These are phyloP conservation scores for Euplagia quadripunctaria DNA, from an alignment of 2,888 invertebrate species.

Conservation along the genomic window DNA sequence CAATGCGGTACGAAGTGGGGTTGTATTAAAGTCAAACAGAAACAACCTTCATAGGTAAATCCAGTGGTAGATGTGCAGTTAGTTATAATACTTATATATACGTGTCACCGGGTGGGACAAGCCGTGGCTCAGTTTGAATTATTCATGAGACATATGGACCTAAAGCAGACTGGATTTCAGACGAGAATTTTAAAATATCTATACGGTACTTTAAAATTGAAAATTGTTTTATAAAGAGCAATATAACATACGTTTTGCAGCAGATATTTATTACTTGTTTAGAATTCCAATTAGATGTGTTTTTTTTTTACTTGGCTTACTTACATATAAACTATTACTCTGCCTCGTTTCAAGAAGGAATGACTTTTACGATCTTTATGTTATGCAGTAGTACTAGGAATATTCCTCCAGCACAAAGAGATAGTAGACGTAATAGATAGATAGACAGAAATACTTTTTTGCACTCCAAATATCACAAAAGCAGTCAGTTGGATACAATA, in stretches of 20 bases:
- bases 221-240: slow-evolving; percentile 76
- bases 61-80: slow-evolving; percentile 52
- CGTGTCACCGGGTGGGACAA: slow-evolving; percentile 77
- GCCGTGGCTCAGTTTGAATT: slow-evolving; percentile 78
- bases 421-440: no score
- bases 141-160: slow-evolving; percentile 87
- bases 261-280: slow-evolving; percentile 45
- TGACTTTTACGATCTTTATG: background rate
- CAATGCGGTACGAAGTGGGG: background rate
- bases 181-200: slow-evolving; percentile 85
- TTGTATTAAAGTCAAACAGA: background rate
- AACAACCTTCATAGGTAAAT: slow-evolving; percentile 21
- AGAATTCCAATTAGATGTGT: slow-evolving; percentile 34
- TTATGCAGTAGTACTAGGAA: background rate
- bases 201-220: slow-evolving; percentile 79
- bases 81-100: slow-evolving; percentile 60
- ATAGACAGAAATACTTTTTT: no score
- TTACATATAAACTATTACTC: background rate
- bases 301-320: slow-evolving; percentile 1
- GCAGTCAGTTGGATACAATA: no score
- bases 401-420: background rate
- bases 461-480: no score
- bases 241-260: slow-evolving; percentile 58
- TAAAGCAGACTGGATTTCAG: slow-evolving; percentile 86
- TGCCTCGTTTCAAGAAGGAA: background rate